Evolutionary conservation across 92 coral and sea anemone genomes (phyloP), one percentile per base, ranked within the genome.

Genomic region (Nematostella vectensis): DNA sequence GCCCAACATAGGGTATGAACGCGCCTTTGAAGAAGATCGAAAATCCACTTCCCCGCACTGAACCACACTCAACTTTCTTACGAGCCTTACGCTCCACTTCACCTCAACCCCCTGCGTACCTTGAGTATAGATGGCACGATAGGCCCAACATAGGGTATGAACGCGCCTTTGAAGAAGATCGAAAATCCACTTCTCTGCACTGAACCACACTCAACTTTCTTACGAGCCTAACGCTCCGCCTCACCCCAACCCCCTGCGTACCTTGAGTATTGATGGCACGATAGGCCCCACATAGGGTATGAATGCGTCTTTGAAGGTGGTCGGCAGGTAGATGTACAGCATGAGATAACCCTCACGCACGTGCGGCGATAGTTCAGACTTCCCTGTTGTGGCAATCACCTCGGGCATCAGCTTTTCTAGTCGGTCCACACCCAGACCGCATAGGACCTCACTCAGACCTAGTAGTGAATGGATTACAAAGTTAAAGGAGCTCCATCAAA

Each of bases 361-460:
- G 33, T 91, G 98, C 9, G 98, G 75, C 3, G 98, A 88, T 20
- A 91, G 66, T 50, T 91, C 98, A 17, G 67, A 37, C 47, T 73
- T 88, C 59, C 76, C 88, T 16, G 98, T 91, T 1, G 98, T 83
- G 20, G 95, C 52, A 13, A 91, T 87, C 50, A 91, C 93, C 58
- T 91, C 98, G 49, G 98, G 98, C 88, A 91, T 91, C 22, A 91
- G 68, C 45, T 82, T 76, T 52, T 87, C 88, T 3, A 91, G 85
- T 42, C 83, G 75, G 30, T 57, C 72, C 11, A 52, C 81, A 31
- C 96, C 98, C 77, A 91, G 64, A 40, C 96, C 85, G 60, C 77
- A 91, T 39, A 91, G 69, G 20, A 91, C 98, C 57, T 91, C 98
- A 59, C 96, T 88, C 36, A 91, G 82, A 68, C 98, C 98, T 91